Conservation (phyloP, 2,888 invertebrate species). For the Agrochola lychnidis region DNA sequence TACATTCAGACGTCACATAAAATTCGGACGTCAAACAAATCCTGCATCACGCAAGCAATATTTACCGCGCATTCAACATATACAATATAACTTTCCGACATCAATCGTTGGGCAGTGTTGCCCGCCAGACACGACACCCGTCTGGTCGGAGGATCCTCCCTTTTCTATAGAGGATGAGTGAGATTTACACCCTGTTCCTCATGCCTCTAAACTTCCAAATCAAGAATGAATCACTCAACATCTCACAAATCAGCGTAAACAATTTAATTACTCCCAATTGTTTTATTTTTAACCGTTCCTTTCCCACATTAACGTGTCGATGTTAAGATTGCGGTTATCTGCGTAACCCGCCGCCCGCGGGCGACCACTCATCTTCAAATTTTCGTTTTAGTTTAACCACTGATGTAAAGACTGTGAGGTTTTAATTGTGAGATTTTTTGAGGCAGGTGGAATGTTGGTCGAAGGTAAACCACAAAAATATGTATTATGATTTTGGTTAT, state of each 20-base stretch:
- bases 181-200: too few relatives aligned
- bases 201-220: not conserved
- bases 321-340: conserved; percentile 81
- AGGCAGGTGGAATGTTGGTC: not conserved
- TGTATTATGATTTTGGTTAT: not conserved
- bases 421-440: conserved; percentile 34
- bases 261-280: conserved; percentile 45
- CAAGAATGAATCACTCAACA: not conserved
- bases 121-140: too few relatives aligned
- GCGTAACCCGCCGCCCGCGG: conserved; percentile 82
- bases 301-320: conserved; percentile 75
- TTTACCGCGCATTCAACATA: too few relatives aligned
- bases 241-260: conserved; percentile 10
- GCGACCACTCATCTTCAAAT: conserved; percentile 74
- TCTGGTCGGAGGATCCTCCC: too few relatives aligned
- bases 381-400: conserved; percentile 46
- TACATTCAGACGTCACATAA: too few relatives aligned
- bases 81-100: too few relatives aligned
- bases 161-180: too few relatives aligned
- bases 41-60: too few relatives aligned
- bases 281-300: not conserved
- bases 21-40: too few relatives aligned
- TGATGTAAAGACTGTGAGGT: not conserved
- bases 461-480: not conserved
- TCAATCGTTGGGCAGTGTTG: too few relatives aligned